Evolutionary conservation across 2,888 invertebrate genomes (phyloP).

Genomic region (Microplitis manilae): DNA sequence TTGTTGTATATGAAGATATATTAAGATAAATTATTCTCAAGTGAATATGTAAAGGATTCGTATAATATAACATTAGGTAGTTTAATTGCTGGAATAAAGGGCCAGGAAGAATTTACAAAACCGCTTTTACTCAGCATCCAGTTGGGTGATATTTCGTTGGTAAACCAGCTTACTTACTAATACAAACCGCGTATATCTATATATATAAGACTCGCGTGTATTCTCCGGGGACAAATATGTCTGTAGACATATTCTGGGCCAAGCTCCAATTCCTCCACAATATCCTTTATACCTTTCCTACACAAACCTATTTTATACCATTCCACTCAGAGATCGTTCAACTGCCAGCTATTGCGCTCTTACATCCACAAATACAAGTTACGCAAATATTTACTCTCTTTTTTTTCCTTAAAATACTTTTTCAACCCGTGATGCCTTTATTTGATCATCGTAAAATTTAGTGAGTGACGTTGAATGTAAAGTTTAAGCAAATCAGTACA

Average conservation of each 20-base stretch:
- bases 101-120: slow-evolving; percentile 18
- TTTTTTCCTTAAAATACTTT: no score
- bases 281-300: slow-evolving; percentile 9
- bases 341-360: not conserved
- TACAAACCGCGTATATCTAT: slow-evolving; percentile 44
- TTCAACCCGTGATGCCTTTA: no score
- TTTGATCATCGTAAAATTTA: no score
- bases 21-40: not conserved
- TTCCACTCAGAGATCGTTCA: slow-evolving; percentile 25
- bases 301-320: not conserved
- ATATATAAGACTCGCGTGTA: slow-evolving; percentile 24
- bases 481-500: no score
- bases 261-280: slow-evolving; percentile 47
- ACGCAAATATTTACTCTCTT: no score
- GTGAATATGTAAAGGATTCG: not conserved
- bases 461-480: no score
- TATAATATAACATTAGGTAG: not conserved
- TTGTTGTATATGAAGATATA: no score
- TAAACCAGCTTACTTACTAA: slow-evolving; percentile 46
- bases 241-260: slow-evolving; percentile 43
- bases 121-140: slow-evolving; percentile 1
- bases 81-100: slow-evolving; percentile 8
- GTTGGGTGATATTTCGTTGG: slow-evolving; percentile 47
- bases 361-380: no score
- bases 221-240: slow-evolving; percentile 49